These are phyloP conservation scores for Ptychobarbus kaznakovi DNA, from an alignment of 2,797 vertebrate genomes.

Conservation along the genomic window DNA sequence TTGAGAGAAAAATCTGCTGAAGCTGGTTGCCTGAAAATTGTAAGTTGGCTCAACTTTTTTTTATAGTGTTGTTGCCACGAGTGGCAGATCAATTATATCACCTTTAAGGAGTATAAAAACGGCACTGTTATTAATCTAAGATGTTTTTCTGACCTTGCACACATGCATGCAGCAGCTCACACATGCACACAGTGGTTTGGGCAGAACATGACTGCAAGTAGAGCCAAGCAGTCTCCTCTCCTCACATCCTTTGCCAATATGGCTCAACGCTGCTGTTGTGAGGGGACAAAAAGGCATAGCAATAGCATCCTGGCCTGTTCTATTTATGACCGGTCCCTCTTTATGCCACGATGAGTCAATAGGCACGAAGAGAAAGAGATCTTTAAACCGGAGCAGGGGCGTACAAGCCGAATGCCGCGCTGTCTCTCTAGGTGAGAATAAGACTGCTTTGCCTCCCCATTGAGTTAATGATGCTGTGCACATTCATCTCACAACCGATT, in stretches of 20 bases:
- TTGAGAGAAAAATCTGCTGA: too few species aligned
- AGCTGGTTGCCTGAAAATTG: too few species aligned
- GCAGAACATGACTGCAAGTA: background rate
- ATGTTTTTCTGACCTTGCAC: background rate
- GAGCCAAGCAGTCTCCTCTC: conserved; percentile 23
- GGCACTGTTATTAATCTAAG: background rate
- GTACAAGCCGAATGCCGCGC: background rate
- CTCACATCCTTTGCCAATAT: conserved; percentile 41
- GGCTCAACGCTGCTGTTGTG: conserved; percentile 21
- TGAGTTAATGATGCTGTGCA: conserved; percentile 50
- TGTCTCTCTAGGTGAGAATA: conserved; percentile 29
- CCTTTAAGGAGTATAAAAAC: conserved; percentile 14
- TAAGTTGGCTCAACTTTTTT: too few species aligned
- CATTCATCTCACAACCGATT: conserved; percentile 63
- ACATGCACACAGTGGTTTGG: conserved; percentile 12
- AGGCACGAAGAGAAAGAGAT: conserved; percentile 20
- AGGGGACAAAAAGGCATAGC: conserved; percentile 10
- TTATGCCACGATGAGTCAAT: conserved; percentile 17
- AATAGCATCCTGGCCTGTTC: background rate
- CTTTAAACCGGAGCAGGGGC: background rate
- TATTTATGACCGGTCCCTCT: conserved; percentile 14
- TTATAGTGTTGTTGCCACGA: background rate
- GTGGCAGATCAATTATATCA: background rate
- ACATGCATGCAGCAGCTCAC: background rate
- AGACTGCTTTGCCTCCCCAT: conserved; percentile 26